phyloP scores from a whole-genome alignment of 2,113 vertebrate species.

The Myiozetetes cayanensis region DNA sequence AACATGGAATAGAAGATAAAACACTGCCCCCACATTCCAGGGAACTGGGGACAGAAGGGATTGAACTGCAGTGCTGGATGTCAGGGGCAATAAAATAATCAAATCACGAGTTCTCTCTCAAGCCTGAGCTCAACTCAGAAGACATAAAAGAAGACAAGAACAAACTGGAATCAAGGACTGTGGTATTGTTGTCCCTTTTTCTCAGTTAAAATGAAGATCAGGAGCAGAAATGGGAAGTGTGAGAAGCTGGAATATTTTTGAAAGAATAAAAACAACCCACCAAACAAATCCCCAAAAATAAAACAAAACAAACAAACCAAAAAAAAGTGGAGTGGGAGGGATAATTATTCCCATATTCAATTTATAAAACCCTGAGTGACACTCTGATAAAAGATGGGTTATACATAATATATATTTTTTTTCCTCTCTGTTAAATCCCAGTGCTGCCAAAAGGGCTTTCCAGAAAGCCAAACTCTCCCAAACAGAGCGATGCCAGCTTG shows the following conservation, averaged over 20 bases:
- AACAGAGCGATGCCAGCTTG: slow-evolving; percentile 50
- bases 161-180: neutral
- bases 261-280: neutral
- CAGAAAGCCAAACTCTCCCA: slow-evolving; percentile 38
- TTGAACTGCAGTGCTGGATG: neutral
- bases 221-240: neutral
- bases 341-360: neutral
- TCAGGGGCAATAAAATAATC: neutral
- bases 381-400: neutral
- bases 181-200: neutral
- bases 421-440: slow-evolving; percentile 27
- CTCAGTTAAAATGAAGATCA: neutral
- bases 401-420: too few relatives aligned
- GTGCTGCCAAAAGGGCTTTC: slow-evolving; percentile 42
- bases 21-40: neutral
- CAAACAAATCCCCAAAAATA: neutral
- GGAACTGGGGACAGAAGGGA: neutral
- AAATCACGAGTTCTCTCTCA: neutral
- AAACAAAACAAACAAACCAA: neutral
- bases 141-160: neutral
- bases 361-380: neutral
- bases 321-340: neutral
- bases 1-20: neutral
- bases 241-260: neutral
- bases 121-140: neutral